Conservation (phyloP, 1,140 invertebrate species). For the Limonius californicus region DNA sequence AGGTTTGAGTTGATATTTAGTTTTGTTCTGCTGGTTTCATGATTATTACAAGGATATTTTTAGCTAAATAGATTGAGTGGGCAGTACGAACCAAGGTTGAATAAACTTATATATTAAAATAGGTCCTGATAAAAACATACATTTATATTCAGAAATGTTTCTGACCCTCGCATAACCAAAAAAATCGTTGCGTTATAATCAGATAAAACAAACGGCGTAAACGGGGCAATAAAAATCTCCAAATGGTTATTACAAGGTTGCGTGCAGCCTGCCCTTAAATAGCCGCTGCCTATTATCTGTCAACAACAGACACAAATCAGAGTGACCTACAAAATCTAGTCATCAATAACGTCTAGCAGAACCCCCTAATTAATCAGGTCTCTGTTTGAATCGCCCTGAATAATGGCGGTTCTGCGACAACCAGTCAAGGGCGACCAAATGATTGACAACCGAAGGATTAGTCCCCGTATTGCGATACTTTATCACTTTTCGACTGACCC, state of each 20-base stretch:
- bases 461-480: neutral
- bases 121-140: neutral
- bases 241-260: constrained; percentile 20
- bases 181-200: neutral
- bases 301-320: constrained; percentile 30
- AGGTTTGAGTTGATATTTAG: too few species aligned
- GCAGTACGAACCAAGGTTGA: neutral
- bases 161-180: neutral
- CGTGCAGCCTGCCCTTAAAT: constrained; percentile 14
- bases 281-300: constrained; percentile 23
- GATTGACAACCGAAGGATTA: constrained; percentile 1
- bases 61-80: too few species aligned
- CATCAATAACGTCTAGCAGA: constrained; percentile 22
- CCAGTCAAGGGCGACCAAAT: neutral
- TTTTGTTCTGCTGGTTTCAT: too few species aligned
- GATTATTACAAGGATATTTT: too few species aligned
- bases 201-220: constrained; percentile 1
- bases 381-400: constrained; percentile 12
- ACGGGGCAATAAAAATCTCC: constrained; percentile 17
- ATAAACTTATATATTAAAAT: neutral
- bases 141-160: neutral
- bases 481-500: neutral
- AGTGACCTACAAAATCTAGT: constrained; percentile 28
- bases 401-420: constrained; percentile 1
- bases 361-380: constrained; percentile 12